Evolutionary conservation across 2,888 invertebrate species (phyloP), one percentile per base, ranked within the genome.

Genomic region (Andrena praecox): DNA sequence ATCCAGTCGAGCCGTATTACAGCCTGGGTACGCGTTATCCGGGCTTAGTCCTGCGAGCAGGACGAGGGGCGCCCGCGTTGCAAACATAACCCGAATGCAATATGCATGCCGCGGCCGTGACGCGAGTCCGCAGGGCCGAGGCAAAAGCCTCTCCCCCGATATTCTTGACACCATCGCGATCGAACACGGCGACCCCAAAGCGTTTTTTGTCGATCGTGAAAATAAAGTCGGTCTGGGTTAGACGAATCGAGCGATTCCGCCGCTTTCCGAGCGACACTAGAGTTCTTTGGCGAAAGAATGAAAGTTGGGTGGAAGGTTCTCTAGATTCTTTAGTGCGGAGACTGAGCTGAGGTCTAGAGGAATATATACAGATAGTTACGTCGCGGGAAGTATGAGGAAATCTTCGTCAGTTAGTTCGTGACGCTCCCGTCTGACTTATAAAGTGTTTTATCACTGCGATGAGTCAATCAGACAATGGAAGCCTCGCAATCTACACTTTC

Each of bases 1-100:
- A 90, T 89, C 86, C 84, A 74, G 70, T 82, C 71, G 84, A 74
- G 85, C 78, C 88, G 88, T 86, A 86, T 91, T 90, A 90, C 90
- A 90, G 81, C 76, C 80, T 81, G 77, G 76, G 81, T 77, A 85
- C 87, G 85, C 90, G 89, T 90, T 89, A 86, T 82, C 86, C 87
- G 87, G 16, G 85, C 59, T 78, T 68, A 72, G 66, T 50, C 64
- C 54, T 50, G 60, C 71, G 63, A 74, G 72, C 79, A 85, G 84
- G 70, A 83, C 80, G 76, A 77, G 82, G 27, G 60, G 48, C 29
- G 64, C 63, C 62, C 63, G 16, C 72, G 67, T 60, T 70, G 84
- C 75, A 73, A 75, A 76, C 83, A 85, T 87, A 89, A 86, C 80
- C 84, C 76, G 80, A 85, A 89, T 88, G 85, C 87, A 89, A 91